A percentile compares a stretch with the other conserved stretches of the same genome.
phyloP scores from a whole-genome alignment of 2,113 vertebrate species.

The Ellobius talpinus region DNA sequence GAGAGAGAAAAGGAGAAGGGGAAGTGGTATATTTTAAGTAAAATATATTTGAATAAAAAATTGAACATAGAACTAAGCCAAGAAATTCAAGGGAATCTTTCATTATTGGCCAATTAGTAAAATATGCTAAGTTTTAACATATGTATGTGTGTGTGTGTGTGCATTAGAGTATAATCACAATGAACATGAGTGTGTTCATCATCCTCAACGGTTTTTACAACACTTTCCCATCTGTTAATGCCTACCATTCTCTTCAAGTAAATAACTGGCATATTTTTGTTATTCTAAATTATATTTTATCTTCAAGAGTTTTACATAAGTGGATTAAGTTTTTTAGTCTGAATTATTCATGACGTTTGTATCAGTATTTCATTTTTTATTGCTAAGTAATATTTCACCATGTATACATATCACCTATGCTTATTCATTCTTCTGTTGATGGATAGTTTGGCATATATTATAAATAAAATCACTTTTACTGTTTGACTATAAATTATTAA shows the following conservation, averaged over 20 bases:
- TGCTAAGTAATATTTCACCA: neutral
- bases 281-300: slow-evolving; percentile 7
- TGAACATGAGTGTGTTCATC: neutral
- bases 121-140: neutral
- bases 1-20: neutral
- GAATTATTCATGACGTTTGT: neutral
- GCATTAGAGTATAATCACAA: neutral
- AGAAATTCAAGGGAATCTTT: neutral
- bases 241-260: neutral
- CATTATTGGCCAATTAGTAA: neutral
- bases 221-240: neutral
- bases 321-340: neutral
- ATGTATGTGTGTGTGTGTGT: neutral
- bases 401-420: neutral
- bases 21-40: neutral
- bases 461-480: neutral
- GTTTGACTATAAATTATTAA: neutral
- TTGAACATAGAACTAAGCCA: slow-evolving; percentile 27
- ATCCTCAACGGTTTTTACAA: neutral
- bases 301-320: slow-evolving; percentile 1
- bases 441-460: no score
- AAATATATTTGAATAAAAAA: neutral
- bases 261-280: neutral
- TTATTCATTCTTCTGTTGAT: neutral
- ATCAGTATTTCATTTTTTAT: neutral